Evolutionary conservation across 2,797 vertebrate genomes (phyloP).

Genomic region (Loris lydekkerianus): DNA sequence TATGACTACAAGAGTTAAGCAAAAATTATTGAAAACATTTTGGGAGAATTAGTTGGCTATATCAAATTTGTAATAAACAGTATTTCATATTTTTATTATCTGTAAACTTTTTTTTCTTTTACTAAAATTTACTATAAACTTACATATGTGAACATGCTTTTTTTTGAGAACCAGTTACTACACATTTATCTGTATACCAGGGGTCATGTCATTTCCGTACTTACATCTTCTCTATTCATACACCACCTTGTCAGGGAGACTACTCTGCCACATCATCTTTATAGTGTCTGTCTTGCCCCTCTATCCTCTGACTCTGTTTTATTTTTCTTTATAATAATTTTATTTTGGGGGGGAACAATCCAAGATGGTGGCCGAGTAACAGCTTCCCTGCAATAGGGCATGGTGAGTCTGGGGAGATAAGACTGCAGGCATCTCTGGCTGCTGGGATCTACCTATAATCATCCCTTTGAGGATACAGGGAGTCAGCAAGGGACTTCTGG

Average conservation of each 20-base stretch:
- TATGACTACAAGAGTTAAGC: not conserved
- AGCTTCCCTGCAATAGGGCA: too few relatives aligned
- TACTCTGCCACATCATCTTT: not conserved
- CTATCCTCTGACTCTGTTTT: not conserved
- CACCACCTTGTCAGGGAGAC: not conserved
- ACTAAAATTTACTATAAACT: not conserved
- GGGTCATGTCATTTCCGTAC: not conserved
- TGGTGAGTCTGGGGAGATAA: too few relatives aligned
- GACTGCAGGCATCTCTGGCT: too few relatives aligned
- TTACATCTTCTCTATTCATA: not conserved
- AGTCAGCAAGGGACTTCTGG: too few relatives aligned
- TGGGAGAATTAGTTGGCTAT: not conserved
- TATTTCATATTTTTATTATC: not conserved
- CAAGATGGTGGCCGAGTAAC: too few relatives aligned
- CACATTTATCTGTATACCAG: not conserved
- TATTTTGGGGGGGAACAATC: not conserved
- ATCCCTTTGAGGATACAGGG: too few relatives aligned
- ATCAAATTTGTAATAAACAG: not conserved
- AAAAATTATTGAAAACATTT: constrained; percentile 40
- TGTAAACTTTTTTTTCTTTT: not conserved
- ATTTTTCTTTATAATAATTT: not conserved
- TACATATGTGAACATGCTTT: not conserved
- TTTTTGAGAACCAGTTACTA: not conserved
- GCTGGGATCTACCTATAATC: too few relatives aligned
- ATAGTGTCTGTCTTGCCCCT: not conserved